Evolutionary conservation across 2,888 invertebrate genomes (phyloP).

Genomic region (Cosmia pyralina): DNA sequence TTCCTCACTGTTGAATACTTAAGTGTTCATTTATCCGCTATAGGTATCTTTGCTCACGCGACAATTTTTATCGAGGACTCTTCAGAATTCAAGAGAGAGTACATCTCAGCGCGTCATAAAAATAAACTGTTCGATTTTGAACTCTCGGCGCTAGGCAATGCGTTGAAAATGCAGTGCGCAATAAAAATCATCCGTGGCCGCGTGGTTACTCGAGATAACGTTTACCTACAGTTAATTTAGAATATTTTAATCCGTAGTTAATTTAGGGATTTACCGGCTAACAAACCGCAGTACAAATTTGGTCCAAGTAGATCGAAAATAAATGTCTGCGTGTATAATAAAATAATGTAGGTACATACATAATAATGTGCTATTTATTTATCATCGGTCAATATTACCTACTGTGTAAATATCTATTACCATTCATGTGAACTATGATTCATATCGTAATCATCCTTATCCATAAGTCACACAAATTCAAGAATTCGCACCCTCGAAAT

Average conservation of each 20-base stretch:
- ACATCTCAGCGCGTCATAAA: background rate
- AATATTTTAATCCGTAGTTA: background rate
- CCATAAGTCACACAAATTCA: constrained; percentile 28
- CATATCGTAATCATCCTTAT: constrained; percentile 2
- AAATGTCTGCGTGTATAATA: background rate
- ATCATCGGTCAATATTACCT: background rate
- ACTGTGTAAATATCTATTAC: background rate
- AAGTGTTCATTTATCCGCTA: no score
- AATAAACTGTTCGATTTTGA: background rate
- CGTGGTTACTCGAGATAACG: background rate
- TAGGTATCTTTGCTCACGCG: background rate
- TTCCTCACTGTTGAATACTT: constrained; percentile 2
- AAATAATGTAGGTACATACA: no score
- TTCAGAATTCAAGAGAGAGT: background rate
- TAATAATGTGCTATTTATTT: constrained; percentile 1
- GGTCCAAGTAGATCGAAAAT: background rate
- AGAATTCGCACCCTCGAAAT: constrained; percentile 30
- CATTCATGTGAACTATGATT: constrained; percentile 15
- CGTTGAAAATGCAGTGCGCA: background rate
- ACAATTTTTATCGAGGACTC: background rate
- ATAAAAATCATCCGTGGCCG: background rate
- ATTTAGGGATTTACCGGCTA: background rate
- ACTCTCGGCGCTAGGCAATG: background rate
- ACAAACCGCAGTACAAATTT: background rate
- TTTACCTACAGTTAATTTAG: background rate